Conservation (phyloP, 64 coral and sea anemone species). For the Montipora efflorescens region DNA sequence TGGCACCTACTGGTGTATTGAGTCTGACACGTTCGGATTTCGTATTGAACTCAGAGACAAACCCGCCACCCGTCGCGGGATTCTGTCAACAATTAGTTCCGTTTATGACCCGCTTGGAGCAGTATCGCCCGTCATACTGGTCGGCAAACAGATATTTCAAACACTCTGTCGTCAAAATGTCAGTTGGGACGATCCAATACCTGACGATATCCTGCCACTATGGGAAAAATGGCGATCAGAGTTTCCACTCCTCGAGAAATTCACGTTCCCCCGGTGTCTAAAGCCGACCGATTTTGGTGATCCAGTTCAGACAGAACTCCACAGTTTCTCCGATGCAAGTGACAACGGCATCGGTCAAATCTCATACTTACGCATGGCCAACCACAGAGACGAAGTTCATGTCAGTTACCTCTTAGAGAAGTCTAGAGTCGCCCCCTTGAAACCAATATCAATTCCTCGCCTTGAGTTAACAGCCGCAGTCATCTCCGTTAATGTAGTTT, state of each 20-base stretch:
- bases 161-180: no score
- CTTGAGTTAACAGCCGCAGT: no score
- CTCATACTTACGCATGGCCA: constrained; percentile 36
- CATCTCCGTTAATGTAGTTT: not conserved
- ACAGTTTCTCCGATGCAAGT: constrained; percentile 69
- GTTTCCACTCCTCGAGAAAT: constrained; percentile 32
- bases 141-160: no score
- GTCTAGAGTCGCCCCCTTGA: constrained; percentile 50
- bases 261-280: constrained; percentile 39
- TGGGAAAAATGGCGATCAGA: constrained; percentile 7
- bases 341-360: constrained; percentile 67
- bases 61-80: no score
- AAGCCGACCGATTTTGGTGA: constrained; percentile 23
- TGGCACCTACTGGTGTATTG: no score
- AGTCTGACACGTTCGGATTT: no score
- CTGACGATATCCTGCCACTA: not conserved
- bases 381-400: constrained; percentile 40
- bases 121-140: no score
- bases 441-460: not conserved
- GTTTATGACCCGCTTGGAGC: no score
- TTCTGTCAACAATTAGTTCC: no score
- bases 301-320: constrained; percentile 16
- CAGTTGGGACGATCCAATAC: no score
- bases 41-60: no score
- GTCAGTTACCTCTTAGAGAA: constrained; percentile 60